These are phyloP conservation scores for Diplazon laetatorius DNA, from an alignment of 2,888 invertebrate species.

Conservation along the genomic window DNA sequence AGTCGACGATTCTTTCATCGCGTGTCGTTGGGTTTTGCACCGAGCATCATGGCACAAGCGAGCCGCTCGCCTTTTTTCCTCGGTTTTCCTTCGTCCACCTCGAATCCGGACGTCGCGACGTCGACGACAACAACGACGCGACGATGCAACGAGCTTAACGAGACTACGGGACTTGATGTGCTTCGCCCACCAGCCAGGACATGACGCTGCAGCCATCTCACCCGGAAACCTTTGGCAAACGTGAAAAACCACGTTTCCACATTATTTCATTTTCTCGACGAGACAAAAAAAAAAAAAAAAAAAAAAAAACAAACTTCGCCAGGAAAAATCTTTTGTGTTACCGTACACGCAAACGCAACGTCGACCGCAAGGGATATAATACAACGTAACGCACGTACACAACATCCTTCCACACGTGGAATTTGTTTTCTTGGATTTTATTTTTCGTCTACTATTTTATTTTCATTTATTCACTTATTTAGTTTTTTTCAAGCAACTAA, in stretches of 20 bases:
- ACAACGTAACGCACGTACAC: background rate
- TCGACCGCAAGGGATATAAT: slow-evolving; percentile 12
- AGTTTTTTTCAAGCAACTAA: background rate
- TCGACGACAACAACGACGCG: background rate
- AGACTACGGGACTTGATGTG: slow-evolving; percentile 2
- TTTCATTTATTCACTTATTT: background rate
- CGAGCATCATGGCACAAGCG: background rate
- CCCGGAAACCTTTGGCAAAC: slow-evolving; percentile 4
- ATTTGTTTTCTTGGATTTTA: no score
- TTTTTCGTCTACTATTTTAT: no score
- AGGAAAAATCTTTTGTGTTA: slow-evolving; percentile 48
- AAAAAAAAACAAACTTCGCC: no score
- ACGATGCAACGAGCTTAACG: slow-evolving; percentile 39
- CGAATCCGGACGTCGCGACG: background rate
- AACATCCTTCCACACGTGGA: slow-evolving; percentile 15
- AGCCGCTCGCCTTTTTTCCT: background rate
- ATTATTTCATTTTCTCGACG: slow-evolving; percentile 25
- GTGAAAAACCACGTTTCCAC: slow-evolving; percentile 11
- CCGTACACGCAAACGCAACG: slow-evolving; percentile 23
- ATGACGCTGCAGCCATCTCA: background rate
- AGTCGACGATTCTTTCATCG: slow-evolving; percentile 1
- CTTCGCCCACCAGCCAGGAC: background rate
- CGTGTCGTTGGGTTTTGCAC: background rate
- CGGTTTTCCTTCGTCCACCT: background rate
- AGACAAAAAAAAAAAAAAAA: no score